Conservation (phyloP, 2,113 vertebrate genomes). For the Solenodon paradoxus region DNA sequence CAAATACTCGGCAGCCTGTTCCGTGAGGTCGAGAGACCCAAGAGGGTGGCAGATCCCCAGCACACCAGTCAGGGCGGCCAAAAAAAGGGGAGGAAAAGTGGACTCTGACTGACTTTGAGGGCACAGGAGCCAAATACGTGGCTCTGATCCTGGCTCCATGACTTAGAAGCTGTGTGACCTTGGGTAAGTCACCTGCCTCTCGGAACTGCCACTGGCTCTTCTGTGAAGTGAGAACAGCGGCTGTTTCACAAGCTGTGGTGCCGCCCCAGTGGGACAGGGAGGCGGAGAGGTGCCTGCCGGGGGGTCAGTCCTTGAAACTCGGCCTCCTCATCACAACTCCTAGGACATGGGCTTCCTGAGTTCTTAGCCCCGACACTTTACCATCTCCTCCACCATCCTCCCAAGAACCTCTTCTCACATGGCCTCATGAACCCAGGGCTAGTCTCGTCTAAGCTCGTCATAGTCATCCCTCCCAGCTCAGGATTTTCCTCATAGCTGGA, state of each 20-base stretch:
- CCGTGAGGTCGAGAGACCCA: neutral
- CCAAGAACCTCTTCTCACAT: neutral
- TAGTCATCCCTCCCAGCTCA: neutral
- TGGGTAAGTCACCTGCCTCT: neutral
- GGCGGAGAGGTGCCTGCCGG: fast-evolving
- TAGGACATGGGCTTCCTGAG: neutral
- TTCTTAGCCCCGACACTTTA: neutral
- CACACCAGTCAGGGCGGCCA: neutral
- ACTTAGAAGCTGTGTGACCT: neutral
- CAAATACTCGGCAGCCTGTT: neutral
- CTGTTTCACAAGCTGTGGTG: neutral
- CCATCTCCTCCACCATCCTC: neutral
- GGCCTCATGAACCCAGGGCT: neutral
- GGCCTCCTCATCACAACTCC: fast-evolving
- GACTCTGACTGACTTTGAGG: neutral
- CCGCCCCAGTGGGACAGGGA: neutral
- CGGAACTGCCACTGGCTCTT: neutral
- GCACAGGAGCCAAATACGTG: too few relatives aligned
- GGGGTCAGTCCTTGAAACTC: fast-evolving
- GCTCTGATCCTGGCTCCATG: neutral
- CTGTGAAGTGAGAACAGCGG: neutral
- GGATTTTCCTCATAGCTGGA: neutral
- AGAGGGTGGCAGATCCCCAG: neutral
- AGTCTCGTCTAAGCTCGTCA: neutral
- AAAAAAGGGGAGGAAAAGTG: neutral